Evolutionary conservation across 2,888 invertebrate genomes (phyloP).

Genomic region (Hemicrepidius hirtus): DNA sequence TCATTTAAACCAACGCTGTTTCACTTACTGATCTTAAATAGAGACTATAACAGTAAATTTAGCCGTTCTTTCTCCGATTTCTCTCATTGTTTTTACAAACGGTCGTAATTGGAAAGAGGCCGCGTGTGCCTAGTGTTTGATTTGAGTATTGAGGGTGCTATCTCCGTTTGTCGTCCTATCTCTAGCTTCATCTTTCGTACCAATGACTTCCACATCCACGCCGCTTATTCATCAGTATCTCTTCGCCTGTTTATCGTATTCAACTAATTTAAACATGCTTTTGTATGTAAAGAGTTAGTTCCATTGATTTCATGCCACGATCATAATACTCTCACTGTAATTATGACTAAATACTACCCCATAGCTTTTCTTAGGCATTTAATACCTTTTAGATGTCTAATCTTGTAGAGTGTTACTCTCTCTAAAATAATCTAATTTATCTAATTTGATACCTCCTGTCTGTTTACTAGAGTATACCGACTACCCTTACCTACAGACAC

Average conservation of each 20-base stretch:
- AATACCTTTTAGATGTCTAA: slow-evolving; percentile 9
- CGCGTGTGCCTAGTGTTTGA: slow-evolving; percentile 30
- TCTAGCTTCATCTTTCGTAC: slow-evolving; percentile 27
- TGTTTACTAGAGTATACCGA: not conserved
- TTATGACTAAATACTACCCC: slow-evolving; percentile 2
- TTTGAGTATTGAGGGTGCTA: slow-evolving; percentile 24
- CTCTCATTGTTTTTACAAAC: slow-evolving; percentile 21
- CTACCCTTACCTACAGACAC: too few relatives aligned
- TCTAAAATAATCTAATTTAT: not conserved
- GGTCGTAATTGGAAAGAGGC: slow-evolving; percentile 18
- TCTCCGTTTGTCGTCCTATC: slow-evolving; percentile 26
- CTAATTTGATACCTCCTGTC: not conserved
- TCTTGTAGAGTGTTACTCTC: not conserved
- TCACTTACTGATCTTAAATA: slow-evolving; percentile 13
- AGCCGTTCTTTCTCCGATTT: slow-evolving; percentile 6
- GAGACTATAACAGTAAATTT: slow-evolving; percentile 13
- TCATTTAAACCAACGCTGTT: not conserved
- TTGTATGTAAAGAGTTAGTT: slow-evolving; percentile 46
- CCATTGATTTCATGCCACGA: slow-evolving; percentile 50
- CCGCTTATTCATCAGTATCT: slow-evolving; percentile 51
- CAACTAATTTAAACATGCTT: slow-evolving; percentile 55
- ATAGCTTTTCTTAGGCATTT: slow-evolving; percentile 1
- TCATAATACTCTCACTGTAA: slow-evolving; percentile 25
- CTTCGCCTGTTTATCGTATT: slow-evolving; percentile 53
- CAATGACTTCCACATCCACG: slow-evolving; percentile 24